Conservation (phyloP, 1,140 invertebrate species). For the Euglossa dilemma region DNA sequence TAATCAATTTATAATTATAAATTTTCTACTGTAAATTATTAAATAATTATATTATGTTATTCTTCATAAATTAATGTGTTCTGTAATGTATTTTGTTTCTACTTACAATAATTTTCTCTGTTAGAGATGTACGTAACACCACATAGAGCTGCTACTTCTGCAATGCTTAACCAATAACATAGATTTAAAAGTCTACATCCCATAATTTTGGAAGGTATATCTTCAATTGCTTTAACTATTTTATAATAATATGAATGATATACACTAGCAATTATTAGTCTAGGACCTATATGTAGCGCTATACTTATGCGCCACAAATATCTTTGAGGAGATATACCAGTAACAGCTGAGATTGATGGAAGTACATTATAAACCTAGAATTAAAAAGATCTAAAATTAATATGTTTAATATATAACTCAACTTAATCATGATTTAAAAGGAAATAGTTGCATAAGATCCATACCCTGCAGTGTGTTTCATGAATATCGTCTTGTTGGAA, state of each 20-base stretch:
- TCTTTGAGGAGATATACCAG: conserved; percentile 93
- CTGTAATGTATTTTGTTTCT: neutral
- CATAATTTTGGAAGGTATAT: conserved; percentile 79
- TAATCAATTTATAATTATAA: neutral
- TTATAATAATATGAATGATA: conserved; percentile 91
- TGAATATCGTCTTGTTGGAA: conserved; percentile 96
- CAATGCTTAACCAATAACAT: conserved; percentile 92
- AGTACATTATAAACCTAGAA: conserved; percentile 94
- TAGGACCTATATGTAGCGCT: conserved; percentile 93
- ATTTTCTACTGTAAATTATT: neutral
- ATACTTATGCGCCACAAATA: conserved; percentile 96
- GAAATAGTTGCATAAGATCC: conserved; percentile 62
- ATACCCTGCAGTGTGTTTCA: conserved; percentile 95
- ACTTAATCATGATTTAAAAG: conserved; percentile 24
- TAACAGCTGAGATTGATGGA: conserved; percentile 95
- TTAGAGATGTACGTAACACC: conserved; percentile 97
- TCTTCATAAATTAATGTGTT: neutral
- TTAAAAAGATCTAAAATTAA: conserved; percentile 25
- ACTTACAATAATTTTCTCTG: conserved; percentile 97
- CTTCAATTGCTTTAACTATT: conserved; percentile 85
- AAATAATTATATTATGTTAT: neutral
- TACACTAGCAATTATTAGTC: conserved; percentile 91
- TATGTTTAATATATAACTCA: neutral
- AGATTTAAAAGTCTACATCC: conserved; percentile 86
- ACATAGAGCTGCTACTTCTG: conserved; percentile 91